Base-by-base conservation (phyloP, 2,797 vertebrate genomes). In the Nannoperca australis region DNA sequence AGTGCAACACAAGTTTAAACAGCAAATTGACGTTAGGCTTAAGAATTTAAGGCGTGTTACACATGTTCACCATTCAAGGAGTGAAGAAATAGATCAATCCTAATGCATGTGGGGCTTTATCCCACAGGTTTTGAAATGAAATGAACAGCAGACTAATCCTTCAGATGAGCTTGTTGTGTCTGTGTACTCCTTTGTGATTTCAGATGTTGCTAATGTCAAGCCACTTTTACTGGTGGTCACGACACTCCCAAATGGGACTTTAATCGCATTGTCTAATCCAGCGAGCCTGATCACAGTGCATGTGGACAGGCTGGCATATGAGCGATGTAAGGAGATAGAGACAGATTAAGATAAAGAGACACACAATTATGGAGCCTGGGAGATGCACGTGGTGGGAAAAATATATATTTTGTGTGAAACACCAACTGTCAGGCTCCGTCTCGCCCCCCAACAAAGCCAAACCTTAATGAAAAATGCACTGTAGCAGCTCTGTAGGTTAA, bases 191-290 rank as follows among this genome's bases (percentile, higher is more conserved):
- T 64, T 34, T 54, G 44, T 49, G 13, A 73, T 47, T 72, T 71
- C 59, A 64, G 15, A 53, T 65, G 60, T 34, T 27, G 8, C 17
- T 8, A 32, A 11, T 64, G 66, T 44, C 53, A 54, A 18, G 24
- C 13, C 60, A 42, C 56, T 65, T 76, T 72, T 7, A 79, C 56
- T 17, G 1, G 24, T 20, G 69, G 59, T 55, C 71, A 30, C 6
- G 30, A 14, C 59, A 18, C 64, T 74, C 65, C 70, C 32, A 61
- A 83, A 54, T 14, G 1, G 54, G 73, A 70, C 62, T 64, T 47
- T 73, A 81, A 84, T 76, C 79, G 56, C 67, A 15, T 42, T 56
- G 20, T 72, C 36, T 36, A 62, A 82, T 87, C 70, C 76, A 51
- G 32, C 7, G 6, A 75, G 60, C 6, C 62, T 64, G 40, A 82